Conservation (phyloP, 2,797 vertebrate genomes). For the Sebastes steindachneri region DNA sequence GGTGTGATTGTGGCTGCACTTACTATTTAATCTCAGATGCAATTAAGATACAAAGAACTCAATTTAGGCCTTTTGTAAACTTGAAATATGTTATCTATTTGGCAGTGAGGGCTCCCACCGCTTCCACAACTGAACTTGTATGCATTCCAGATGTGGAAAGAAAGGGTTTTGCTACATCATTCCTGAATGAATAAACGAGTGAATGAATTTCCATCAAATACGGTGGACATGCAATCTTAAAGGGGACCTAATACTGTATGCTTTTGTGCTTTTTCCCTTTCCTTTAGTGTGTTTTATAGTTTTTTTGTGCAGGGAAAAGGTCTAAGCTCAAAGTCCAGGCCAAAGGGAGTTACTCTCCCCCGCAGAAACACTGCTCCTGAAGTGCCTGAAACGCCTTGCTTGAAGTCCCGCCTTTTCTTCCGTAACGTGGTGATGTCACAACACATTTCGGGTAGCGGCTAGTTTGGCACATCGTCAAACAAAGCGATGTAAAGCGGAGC, state of each 20-base stretch:
- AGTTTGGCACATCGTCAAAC: too few species aligned
- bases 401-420: too few species aligned
- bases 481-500: accelerated
- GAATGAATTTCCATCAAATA: neutral
- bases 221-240: neutral
- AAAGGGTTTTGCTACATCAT: neutral
- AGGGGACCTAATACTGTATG: too few species aligned
- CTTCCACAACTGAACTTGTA: neutral
- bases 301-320: too few species aligned
- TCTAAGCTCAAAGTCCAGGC: too few species aligned
- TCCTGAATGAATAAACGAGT: neutral
- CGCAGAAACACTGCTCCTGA: too few species aligned
- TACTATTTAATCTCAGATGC: neutral
- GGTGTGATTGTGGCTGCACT: neutral
- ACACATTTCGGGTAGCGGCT: too few species aligned
- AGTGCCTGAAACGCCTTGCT: too few species aligned
- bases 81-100: neutral
- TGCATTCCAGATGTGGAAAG: neutral
- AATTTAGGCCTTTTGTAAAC: neutral
- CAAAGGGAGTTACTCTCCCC: too few species aligned
- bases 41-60: neutral
- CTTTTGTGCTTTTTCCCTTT: too few species aligned
- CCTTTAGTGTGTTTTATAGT: too few species aligned
- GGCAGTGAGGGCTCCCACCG: neutral
- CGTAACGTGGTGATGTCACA: too few species aligned